Evolutionary conservation across 2,888 invertebrate genomes (phyloP).

Genomic region (Eledone cirrhosa): DNA sequence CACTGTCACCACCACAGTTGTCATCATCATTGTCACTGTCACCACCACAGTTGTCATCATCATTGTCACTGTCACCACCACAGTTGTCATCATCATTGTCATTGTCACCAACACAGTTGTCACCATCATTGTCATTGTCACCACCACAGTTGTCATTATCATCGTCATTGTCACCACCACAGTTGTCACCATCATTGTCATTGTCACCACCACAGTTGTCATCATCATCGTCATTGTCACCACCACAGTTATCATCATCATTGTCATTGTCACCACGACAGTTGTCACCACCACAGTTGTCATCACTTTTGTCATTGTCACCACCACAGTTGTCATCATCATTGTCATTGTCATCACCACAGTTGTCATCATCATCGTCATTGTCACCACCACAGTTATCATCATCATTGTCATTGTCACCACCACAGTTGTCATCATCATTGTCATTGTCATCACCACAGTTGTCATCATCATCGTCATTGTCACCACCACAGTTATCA

Average conservation of each 20-base stretch:
- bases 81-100: not conserved
- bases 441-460: not conserved
- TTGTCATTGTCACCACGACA: no score
- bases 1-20: not conserved
- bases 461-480: not conserved
- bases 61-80: not conserved
- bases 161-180: not conserved
- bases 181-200: not conserved
- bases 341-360: not conserved
- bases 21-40: not conserved
- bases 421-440: not conserved
- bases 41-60: not conserved
- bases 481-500: not conserved
- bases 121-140: no score
- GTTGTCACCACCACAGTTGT: no score
- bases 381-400: not conserved
- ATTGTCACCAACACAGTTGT: no score
- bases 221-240: no score
- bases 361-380: not conserved
- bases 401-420: not conserved
- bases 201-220: not conserved
- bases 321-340: not conserved
- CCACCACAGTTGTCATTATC: no score
- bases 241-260: no score
- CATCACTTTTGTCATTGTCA: not conserved